These are phyloP conservation scores for Nycticryphes semicollaris DNA, from an alignment of 2,113 vertebrate species.

Conservation along the genomic window DNA sequence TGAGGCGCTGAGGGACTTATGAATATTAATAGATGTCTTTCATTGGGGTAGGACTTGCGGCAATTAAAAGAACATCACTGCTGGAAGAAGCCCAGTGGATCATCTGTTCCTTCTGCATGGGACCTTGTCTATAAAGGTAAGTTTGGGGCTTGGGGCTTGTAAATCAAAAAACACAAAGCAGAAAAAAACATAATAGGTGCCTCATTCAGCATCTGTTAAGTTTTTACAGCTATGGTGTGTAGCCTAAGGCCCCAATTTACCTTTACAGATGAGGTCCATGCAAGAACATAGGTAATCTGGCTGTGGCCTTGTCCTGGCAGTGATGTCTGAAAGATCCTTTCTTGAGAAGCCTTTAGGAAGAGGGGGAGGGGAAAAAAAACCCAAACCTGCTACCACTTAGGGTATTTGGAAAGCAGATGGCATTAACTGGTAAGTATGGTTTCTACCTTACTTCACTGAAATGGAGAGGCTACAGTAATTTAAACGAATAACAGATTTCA, in stretches of 20 bases:
- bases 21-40: constrained; percentile 71
- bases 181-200: constrained; percentile 71
- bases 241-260: constrained; percentile 68
- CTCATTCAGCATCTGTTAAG: constrained; percentile 69
- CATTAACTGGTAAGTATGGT: constrained; percentile 43
- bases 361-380: constrained; percentile 36
- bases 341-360: constrained; percentile 41
- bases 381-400: not conserved
- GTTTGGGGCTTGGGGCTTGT: constrained; percentile 64
- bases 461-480: not conserved
- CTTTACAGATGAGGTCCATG: constrained; percentile 72
- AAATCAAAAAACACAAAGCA: constrained; percentile 45
- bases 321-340: constrained; percentile 30
- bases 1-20: constrained; percentile 29
- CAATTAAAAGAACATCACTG: constrained; percentile 65
- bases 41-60: constrained; percentile 69
- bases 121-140: constrained; percentile 73
- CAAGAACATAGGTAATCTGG: constrained; percentile 53
- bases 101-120: constrained; percentile 66
- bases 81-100: constrained; percentile 65
- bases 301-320: constrained; percentile 60
- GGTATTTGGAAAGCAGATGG: not conserved
- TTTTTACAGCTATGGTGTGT: constrained; percentile 62
- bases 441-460: constrained; percentile 9
- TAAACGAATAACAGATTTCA: not conserved